phyloP scores from a whole-genome alignment of 2,113 vertebrate species.

The Canis aureus region DNA sequence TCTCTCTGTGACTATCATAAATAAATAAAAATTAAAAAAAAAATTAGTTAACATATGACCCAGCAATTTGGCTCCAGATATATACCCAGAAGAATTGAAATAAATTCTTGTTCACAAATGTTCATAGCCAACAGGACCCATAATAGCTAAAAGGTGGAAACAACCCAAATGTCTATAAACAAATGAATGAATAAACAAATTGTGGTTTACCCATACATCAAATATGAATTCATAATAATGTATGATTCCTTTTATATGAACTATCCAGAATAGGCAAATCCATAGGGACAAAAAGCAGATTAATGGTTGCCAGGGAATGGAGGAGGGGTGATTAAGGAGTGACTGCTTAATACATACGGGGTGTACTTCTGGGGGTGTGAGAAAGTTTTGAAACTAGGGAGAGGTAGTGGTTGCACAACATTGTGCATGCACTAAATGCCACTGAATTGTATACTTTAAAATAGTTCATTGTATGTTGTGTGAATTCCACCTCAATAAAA shows the following conservation, averaged over 20 bases:
- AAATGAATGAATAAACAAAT: neutral
- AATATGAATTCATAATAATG: neutral
- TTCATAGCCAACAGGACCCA: neutral
- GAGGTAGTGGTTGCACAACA: neutral
- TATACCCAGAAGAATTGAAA: neutral
- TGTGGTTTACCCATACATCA: neutral
- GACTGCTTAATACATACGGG: neutral
- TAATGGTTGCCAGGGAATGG: neutral
- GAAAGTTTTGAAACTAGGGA: neutral
- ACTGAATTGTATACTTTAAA: neutral
- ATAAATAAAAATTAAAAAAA: too few relatives aligned
- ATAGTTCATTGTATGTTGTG: neutral
- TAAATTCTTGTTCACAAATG: neutral
- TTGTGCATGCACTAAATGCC: neutral
- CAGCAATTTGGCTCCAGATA: neutral
- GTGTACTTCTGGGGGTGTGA: neutral
- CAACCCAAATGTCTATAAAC: neutral
- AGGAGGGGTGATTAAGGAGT: neutral
- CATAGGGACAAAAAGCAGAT: neutral
- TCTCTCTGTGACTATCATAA: too few relatives aligned
- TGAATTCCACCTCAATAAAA: conserved; percentile 32
- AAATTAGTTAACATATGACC: neutral
- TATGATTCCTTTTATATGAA: neutral
- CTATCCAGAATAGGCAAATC: neutral
- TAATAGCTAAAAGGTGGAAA: neutral